Evolutionary conservation across 2,888 invertebrate genomes (phyloP), one percentile per base, ranked within the genome.

Genomic region (Adelognathus sp.): DNA sequence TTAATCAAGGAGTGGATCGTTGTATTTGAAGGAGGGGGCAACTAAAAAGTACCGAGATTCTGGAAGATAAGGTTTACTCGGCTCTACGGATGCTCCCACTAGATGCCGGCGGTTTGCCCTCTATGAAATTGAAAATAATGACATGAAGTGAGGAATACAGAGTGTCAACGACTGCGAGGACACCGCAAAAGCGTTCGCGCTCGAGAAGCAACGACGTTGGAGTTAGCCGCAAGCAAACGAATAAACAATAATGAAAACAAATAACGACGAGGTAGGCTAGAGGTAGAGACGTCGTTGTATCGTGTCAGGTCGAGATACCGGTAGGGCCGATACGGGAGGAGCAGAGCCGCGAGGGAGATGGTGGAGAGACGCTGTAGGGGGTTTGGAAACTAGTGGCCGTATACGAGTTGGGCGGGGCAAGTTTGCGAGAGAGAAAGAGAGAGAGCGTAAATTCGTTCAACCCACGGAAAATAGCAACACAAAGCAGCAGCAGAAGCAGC

Each of bases 181-280:
- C 44, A 44, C 46, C 54, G 69, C 3, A n/a, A n/a, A n/a, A n/a
- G n/a, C n/a, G n/a, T n/a, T n/a, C n/a, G n/a, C n/a, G n/a, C n/a
- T n/a, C 39, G 66, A 67, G 71, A 63, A 75, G 61, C 29, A 61
- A 75, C 75, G 75, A 56, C 33, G 41, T 39, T 18, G 39, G 14
- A 39, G 66, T n/a, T n/a, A 27, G 41, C 24, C 36, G 21, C 33
- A 58, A 61, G 24, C 56, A 70, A 66, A 77, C 69, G 66, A 66
- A 80, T 80, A 64, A 80, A 80, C 66, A 77, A 70, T 70, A 61
- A 77, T 76, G 71, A 80, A 66, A 77, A 61, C 14, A 60, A 69
- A 74, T 74, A 74, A 67, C 46, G 46, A 21, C 46, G 9, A 41
- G 36, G 27, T 41, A 33, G 70, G 27, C 27, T 46, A 33, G 41